A percentile compares a stretch with the other conserved stretches of the same genome.
Conservation (phyloP, 1,140 invertebrate species). For the Papilio xuthus region DNA sequence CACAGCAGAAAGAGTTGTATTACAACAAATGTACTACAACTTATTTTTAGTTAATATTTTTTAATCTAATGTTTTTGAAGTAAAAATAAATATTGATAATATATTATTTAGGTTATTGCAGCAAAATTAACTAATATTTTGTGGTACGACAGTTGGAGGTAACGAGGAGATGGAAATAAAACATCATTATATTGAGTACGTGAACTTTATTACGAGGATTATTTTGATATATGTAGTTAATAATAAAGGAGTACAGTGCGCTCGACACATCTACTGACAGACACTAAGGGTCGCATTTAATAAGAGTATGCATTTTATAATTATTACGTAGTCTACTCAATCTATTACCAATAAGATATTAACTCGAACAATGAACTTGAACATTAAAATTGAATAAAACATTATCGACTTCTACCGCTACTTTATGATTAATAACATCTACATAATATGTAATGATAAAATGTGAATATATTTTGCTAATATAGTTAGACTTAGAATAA, state of each 20-base stretch:
- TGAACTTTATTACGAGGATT: conserved; percentile 40
- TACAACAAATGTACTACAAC: too few species aligned
- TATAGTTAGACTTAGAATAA: conserved; percentile 35
- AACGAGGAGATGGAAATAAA: neutral
- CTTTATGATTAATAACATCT: conserved; percentile 30
- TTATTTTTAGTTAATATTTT: too few species aligned
- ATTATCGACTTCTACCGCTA: conserved; percentile 30
- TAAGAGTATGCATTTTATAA: conserved; percentile 25
- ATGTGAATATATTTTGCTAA: conserved; percentile 11
- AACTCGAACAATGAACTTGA: conserved; percentile 34
- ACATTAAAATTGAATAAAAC: conserved; percentile 41
- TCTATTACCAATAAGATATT: conserved; percentile 47
- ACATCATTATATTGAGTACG: conserved; percentile 23
- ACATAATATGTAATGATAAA: neutral
- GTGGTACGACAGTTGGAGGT: neutral
- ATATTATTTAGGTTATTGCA: too few species aligned
- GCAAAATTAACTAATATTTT: too few species aligned
- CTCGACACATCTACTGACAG: conserved; percentile 47
- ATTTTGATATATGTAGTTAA: conserved; percentile 44
- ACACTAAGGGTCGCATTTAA: conserved; percentile 40
- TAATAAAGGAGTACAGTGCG: conserved; percentile 46
- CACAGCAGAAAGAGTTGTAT: too few species aligned
- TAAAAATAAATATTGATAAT: too few species aligned
- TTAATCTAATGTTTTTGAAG: too few species aligned
- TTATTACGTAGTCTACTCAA: conserved; percentile 30